Conservation (phyloP, 2,797 vertebrate species). For the Sternarchorhynchus goeldii region DNA sequence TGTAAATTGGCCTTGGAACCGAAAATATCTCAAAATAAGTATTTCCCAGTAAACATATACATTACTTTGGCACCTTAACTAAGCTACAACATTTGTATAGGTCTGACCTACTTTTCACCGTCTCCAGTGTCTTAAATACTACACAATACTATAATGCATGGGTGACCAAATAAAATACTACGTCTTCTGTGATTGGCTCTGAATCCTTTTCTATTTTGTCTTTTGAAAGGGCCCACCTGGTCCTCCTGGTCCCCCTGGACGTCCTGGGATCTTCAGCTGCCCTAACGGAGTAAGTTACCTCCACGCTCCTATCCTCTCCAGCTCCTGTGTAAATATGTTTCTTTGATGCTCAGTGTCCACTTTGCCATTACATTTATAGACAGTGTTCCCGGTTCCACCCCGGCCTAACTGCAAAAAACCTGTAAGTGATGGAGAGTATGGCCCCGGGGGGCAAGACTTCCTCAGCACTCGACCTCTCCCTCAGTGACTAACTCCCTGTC, state of each 20-base stretch:
- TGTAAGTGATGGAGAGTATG: slow-evolving; percentile 77
- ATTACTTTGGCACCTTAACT: too few species aligned
- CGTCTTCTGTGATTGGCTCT: neutral
- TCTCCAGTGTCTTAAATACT: neutral
- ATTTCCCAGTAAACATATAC: too few species aligned
- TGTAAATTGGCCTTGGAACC: neutral
- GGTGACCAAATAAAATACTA: neutral
- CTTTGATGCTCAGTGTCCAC: slow-evolving; percentile 22
- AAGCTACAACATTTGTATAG: too few species aligned
- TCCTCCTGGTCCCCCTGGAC: slow-evolving; percentile 77
- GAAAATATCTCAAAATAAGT: too few species aligned
- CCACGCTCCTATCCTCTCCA: slow-evolving; percentile 27
- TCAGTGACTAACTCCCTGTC: neutral
- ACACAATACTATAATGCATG: neutral
- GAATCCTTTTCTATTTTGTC: neutral
- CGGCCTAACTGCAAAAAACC: slow-evolving; percentile 91
- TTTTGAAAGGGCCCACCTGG: slow-evolving; percentile 73
- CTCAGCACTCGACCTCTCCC: neutral
- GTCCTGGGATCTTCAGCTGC: slow-evolving; percentile 73
- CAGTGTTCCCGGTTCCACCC: slow-evolving; percentile 87
- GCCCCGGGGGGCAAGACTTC: neutral
- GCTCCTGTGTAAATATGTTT: slow-evolving; percentile 2
- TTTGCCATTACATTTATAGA: slow-evolving; percentile 70
- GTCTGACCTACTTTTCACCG: too few species aligned
- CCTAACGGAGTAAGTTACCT: slow-evolving; percentile 77